These are phyloP conservation scores for Hypomecis atomaria DNA, from an alignment of 2,888 invertebrate species.

Conservation along the genomic window DNA sequence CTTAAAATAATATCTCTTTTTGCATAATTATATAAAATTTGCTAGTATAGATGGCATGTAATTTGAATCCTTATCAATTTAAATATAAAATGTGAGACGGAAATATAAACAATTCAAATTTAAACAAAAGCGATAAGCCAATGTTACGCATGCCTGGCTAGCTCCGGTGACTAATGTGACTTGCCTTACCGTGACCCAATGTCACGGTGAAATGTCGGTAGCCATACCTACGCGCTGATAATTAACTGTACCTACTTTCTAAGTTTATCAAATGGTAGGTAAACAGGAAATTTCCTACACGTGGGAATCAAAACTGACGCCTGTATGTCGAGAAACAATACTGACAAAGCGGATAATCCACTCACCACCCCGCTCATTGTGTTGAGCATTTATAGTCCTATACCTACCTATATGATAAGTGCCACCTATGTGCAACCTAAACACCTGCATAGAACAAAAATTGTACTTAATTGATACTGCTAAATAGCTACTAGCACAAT, in stretches of 20 bases:
- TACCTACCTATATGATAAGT: constrained; percentile 1
- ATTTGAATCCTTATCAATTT: constrained; percentile 2
- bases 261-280: constrained; percentile 19
- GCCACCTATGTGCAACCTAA: background rate
- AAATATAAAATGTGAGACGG: constrained; percentile 1
- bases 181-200: constrained; percentile 23
- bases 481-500: background rate
- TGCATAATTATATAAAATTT: no score
- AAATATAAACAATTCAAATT: background rate
- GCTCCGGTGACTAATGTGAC: constrained; percentile 23
- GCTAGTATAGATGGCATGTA: background rate
- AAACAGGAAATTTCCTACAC: constrained; percentile 22
- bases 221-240: constrained; percentile 1
- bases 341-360: constrained; percentile 7
- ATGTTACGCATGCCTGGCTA: constrained; percentile 12
- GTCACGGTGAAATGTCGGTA: constrained; percentile 29
- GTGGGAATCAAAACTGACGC: constrained; percentile 22
- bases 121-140: constrained; percentile 18
- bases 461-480: constrained; percentile 11
- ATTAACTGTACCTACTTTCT: constrained; percentile 20
- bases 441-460: constrained; percentile 5
- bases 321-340: constrained; percentile 8
- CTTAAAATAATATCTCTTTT: no score
- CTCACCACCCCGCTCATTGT: constrained; percentile 6
- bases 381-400: background rate